Evolutionary conservation across 2,113 vertebrate species (phyloP).

Genomic region (Menidia beryllina): DNA sequence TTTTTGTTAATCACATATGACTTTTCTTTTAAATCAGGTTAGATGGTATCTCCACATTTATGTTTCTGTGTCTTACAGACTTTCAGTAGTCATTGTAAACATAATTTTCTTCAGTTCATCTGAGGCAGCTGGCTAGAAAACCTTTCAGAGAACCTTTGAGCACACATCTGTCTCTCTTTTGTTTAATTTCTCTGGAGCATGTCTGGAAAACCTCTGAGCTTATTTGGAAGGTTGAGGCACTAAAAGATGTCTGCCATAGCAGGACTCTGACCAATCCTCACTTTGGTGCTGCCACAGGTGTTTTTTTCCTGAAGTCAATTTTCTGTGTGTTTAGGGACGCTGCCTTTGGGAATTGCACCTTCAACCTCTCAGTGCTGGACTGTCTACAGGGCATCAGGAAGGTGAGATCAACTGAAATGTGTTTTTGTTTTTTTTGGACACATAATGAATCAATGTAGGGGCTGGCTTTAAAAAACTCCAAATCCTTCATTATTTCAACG

Average conservation of each 20-base stretch:
- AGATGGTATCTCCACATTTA: too few relatives aligned
- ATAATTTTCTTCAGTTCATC: too few relatives aligned
- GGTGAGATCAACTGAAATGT: slow-evolving; percentile 76
- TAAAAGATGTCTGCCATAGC: background rate
- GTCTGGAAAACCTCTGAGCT: background rate
- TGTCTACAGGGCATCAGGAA: slow-evolving; percentile 96
- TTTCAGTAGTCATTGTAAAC: too few relatives aligned
- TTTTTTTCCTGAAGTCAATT: background rate
- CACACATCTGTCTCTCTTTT: too few relatives aligned
- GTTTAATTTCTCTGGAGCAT: background rate
- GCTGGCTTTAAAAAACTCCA: background rate
- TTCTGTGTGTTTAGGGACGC: slow-evolving; percentile 86
- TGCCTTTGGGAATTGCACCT: slow-evolving; percentile 94
- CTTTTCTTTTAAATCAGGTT: too few relatives aligned
- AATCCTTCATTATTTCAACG: background rate
- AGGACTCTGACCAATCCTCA: background rate
- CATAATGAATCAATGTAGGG: too few relatives aligned
- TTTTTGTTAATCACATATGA: too few relatives aligned
- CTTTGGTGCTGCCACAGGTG: too few relatives aligned
- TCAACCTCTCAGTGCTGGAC: slow-evolving; percentile 93
- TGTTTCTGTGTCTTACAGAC: too few relatives aligned
- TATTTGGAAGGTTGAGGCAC: background rate
- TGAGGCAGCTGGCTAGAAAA: too few relatives aligned
- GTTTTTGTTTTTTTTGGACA: too few relatives aligned
- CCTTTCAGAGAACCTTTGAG: too few relatives aligned